Percentiles rank a stretch among this genome's conserved stretches.
Conservation (phyloP, 2,113 vertebrate species). For the Uropsilus gracilis region DNA sequence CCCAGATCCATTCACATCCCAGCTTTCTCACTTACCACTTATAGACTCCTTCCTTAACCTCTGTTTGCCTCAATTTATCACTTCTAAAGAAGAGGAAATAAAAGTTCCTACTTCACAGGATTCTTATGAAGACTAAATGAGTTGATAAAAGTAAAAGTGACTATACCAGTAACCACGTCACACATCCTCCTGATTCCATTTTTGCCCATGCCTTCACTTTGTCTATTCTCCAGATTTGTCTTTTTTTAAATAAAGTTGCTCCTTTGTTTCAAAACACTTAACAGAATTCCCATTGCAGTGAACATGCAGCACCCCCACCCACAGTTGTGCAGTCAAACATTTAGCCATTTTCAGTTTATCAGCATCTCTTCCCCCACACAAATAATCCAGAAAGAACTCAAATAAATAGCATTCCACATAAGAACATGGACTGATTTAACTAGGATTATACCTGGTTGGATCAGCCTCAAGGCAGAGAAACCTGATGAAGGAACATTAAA, state of each 20-base stretch:
- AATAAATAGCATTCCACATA: conserved; percentile 15
- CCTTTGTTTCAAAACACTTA: background rate
- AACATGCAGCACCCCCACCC: background rate
- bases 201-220: background rate
- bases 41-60: background rate
- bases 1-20: background rate
- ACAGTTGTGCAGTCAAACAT: background rate
- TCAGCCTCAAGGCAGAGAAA: conserved; percentile 8
- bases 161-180: background rate
- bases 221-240: background rate
- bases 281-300: background rate
- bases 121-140: conserved; percentile 37
- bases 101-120: background rate
- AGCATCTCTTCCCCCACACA: background rate
- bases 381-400: background rate
- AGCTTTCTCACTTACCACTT: background rate
- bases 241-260: background rate
- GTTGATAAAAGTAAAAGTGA: no score
- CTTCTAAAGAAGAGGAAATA: conserved; percentile 1
- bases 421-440: background rate
- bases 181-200: background rate
- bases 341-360: background rate
- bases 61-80: background rate
- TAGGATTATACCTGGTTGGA: background rate
- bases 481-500: background rate